Conservation (phyloP, 92 coral and sea anemone genomes). For the Palythoa caribaeorum region DNA sequence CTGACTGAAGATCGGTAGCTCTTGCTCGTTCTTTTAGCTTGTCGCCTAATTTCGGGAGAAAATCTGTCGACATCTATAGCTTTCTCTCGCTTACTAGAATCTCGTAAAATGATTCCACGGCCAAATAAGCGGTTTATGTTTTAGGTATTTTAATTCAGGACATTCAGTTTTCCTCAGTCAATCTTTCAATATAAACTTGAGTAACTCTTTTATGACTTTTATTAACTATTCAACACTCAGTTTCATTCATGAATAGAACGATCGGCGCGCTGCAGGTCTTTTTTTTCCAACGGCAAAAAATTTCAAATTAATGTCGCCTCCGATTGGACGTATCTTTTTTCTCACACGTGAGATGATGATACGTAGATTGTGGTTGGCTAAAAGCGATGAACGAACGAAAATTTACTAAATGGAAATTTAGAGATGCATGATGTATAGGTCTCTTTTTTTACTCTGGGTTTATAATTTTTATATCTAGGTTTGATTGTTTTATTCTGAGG, state of each 20-base stretch:
- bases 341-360: too few relatives aligned
- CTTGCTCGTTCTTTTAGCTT: neutral
- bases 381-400: too few relatives aligned
- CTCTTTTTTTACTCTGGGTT: neutral
- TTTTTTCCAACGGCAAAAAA: too few relatives aligned
- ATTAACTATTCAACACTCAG: neutral
- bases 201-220: neutral
- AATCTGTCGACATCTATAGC: neutral
- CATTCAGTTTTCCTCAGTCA: neutral
- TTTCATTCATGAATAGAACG: neutral
- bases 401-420: too few relatives aligned
- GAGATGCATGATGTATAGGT: neutral
- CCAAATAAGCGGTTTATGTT: neutral
- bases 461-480: neutral
- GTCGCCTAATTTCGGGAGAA: neutral
- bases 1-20: neutral
- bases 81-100: neutral
- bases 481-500: neutral
- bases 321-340: neutral
- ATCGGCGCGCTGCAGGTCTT: neutral
- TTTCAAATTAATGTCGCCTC: neutral
- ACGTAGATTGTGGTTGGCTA: too few relatives aligned
- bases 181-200: too few relatives aligned
- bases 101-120: neutral
- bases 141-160: neutral